Base-by-base conservation (phyloP, 2,888 invertebrate species). In the Luperina nickerlii region DNA sequence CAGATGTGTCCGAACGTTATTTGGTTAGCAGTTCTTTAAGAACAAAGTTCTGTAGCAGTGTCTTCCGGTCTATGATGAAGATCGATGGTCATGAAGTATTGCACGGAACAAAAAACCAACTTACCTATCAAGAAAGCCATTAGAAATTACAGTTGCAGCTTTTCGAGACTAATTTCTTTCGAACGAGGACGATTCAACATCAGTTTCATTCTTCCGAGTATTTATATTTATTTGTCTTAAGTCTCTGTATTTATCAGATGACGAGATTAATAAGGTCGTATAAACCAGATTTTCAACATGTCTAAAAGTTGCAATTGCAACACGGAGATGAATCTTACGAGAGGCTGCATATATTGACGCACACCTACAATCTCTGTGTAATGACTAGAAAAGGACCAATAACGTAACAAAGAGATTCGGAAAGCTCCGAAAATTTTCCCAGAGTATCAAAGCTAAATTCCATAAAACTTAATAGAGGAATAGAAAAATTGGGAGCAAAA, bases 301-400 rank as follows among this genome's bases (percentile, higher is more conserved):
- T 67, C 54, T 54, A 68, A 60, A 82, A 71, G 18, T 76, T 71
- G 48, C 60, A 86, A 82, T 38, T 74, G 67, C 76, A 83, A 83
- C 54, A 65, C 60, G 66, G 27, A 75, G 42, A 77, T 69, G 62
- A 76, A 65, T 73, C 54, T 70, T 74, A 74, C n/a, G 51, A 82
- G 75, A 70, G 20, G 45, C 54, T 74, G 72, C 38, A 67, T 32
- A 60, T 57, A 66, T 27, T 38, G 15, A 68, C 27, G 15, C 32
- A 45, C 7, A 38, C 2, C 24, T 2, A 60, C 0, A 54, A 27
- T 54, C 24, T 60, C 1, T 2, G 18, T 42, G 24, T 54, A 54
- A 38, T 4, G 51, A 54, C 66, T 54, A 62, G 6, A 71, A 78
- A 60, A 68, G 51, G 3, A 57, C 24, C 13, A 54, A 24, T 38